Percentiles rank a stretch among this genome's conserved stretches.
These are phyloP conservation scores for Euphonia xanthogaster DNA, from an alignment of 2,797 vertebrate species.

Conservation along the genomic window DNA sequence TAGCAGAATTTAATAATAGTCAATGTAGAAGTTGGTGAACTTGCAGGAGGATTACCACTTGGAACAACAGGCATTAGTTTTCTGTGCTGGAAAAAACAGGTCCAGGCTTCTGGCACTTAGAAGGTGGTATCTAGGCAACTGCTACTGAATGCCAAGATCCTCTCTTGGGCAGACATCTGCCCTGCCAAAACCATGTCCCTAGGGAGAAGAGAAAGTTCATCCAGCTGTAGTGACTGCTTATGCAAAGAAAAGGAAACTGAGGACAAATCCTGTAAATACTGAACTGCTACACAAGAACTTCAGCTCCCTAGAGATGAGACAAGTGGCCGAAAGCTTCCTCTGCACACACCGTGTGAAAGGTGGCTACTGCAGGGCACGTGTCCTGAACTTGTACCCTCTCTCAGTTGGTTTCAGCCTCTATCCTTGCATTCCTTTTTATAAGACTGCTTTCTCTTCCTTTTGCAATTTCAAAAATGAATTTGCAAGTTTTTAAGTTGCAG, in stretches of 20 bases:
- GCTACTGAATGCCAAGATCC: not conserved
- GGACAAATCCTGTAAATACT: not conserved
- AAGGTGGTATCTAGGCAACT: slow-evolving; percentile 31
- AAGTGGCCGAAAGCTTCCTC: not conserved
- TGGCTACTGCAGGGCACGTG: not conserved
- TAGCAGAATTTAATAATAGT: not conserved
- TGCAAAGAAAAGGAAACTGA: not conserved
- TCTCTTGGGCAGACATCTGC: not conserved
- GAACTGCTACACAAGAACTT: not conserved
- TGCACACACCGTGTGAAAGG: fast-evolving
- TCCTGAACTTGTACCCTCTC: fast-evolving
- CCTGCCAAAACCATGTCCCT: not conserved
- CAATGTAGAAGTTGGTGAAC: not conserved
- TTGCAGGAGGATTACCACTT: not conserved
- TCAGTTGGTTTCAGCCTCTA: not conserved
- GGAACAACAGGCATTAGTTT: not conserved
- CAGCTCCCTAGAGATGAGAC: not conserved
- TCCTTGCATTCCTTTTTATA: not conserved
- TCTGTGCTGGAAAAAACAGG: not conserved
- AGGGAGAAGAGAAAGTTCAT: not conserved
- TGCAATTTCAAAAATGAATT: slow-evolving; percentile 47
- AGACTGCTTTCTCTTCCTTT: not conserved
- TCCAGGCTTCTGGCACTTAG: not conserved
- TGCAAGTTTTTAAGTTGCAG: not conserved
- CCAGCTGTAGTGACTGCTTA: not conserved